These are phyloP conservation scores for Mus spicilegus DNA, from an alignment of 2,113 vertebrate genomes.

Conservation along the genomic window DNA sequence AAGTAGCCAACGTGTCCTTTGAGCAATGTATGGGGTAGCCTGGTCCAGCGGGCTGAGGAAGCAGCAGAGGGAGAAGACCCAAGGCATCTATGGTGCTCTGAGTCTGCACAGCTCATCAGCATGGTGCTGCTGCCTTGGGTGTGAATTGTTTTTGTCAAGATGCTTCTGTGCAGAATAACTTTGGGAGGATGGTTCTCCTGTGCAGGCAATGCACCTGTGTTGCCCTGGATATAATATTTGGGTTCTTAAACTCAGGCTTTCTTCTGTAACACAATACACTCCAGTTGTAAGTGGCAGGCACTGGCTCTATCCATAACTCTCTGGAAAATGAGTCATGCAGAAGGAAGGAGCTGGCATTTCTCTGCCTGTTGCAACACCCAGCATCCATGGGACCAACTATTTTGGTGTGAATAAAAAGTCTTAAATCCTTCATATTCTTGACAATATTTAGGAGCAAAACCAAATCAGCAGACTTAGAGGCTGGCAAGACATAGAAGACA, in stretches of 20 bases:
- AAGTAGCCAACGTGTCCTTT: background rate
- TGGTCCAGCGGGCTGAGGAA: background rate
- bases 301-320: background rate
- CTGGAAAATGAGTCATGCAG: background rate
- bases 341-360: background rate
- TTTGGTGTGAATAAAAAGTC: slow-evolving; percentile 7
- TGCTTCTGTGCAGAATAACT: background rate
- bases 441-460: background rate
- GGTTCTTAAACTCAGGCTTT: background rate
- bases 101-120: background rate
- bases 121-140: background rate
- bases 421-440: background rate
- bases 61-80: background rate
- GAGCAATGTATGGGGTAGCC: background rate
- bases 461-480: background rate
- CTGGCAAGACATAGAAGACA: background rate
- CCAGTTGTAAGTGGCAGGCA: background rate
- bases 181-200: background rate
- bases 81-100: background rate
- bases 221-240: background rate
- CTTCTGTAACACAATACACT: background rate
- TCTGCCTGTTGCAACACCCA: background rate
- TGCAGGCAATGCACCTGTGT: background rate
- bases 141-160: slow-evolving; percentile 3
- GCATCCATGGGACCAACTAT: background rate